phyloP scores from a whole-genome alignment of 2,888 invertebrate genomes.

The Lordiphosa fenestrarum region DNA sequence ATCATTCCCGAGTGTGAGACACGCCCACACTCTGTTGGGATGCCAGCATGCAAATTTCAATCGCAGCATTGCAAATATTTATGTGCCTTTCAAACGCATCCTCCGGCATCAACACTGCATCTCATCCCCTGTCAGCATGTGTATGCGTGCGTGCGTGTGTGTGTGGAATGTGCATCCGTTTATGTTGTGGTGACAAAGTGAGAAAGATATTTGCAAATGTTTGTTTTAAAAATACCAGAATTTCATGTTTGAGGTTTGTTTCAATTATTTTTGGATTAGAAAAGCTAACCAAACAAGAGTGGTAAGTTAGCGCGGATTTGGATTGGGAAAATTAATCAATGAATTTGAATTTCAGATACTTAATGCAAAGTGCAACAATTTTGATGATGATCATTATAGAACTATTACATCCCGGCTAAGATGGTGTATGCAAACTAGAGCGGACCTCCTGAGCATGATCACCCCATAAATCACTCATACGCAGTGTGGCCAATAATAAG shows the following conservation, averaged over 20 bases:
- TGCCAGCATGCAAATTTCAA: constrained; percentile 52
- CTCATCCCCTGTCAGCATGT: too few species aligned
- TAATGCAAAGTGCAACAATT: too few species aligned
- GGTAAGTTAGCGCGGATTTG: too few species aligned
- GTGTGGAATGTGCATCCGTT: not conserved
- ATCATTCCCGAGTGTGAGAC: constrained; percentile 6
- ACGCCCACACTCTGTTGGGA: constrained; percentile 2
- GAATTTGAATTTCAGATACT: too few species aligned
- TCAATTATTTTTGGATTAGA: constrained; percentile 1
- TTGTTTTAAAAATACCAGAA: not conserved
- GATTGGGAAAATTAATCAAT: too few species aligned
- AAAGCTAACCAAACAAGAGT: not conserved
- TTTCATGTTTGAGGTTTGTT: constrained; percentile 7
- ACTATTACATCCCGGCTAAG: too few species aligned
- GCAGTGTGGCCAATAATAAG: too few species aligned
- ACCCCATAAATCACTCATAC: too few species aligned
- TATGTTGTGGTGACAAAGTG: constrained; percentile 5
- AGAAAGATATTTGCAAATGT: constrained; percentile 3
- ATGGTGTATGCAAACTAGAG: too few species aligned
- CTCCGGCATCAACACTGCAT: constrained; percentile 16
- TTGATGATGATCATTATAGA: too few species aligned
- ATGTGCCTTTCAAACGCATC: constrained; percentile 35
- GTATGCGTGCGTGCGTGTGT: too few species aligned
- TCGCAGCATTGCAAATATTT: constrained; percentile 43
- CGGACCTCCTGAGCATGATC: too few species aligned